Evolutionary conservation across 2,888 invertebrate genomes (phyloP), one percentile per base, ranked within the genome.

Genomic region (Trichacis sp.): DNA sequence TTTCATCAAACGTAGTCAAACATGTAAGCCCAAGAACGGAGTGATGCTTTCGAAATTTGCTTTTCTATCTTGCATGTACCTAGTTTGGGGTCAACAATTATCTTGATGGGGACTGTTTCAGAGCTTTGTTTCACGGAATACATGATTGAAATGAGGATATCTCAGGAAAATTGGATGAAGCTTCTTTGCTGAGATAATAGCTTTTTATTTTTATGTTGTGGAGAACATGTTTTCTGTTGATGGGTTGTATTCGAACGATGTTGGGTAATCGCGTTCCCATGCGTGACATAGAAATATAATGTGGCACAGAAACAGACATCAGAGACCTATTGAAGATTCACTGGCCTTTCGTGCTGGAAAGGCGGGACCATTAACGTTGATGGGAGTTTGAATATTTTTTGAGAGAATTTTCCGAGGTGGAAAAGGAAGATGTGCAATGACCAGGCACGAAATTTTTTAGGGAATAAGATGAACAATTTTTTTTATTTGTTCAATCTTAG

Each of bases 341-440:
- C 53, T 58, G 55, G 57, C 58, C 57, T 66, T 65, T 68, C 73
- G 71, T 65, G 69, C 64, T 64, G 67, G 64, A 70, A 71, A 68
- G 69, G 70, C 64, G 55, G 69, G 73, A 74, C 70, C 75, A 74
- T 78, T 76, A 73, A 40, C 52, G 65, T 53, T 70, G 68, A 73
- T 73, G 70, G 64, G 65, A 66, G 56, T 73, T 73, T 70, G 68
- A 71, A 64, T 66, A 71, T 69, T 71, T 73, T 54, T 52, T 24
- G 24, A 5, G 24, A 3, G 24, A 8, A 8, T 24, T 24, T 24
- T n/a, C n/a, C n/a, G n/a, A n/a, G n/a, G n/a, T n/a, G n/a, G n/a
- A n/a, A n/a, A n/a, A n/a, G n/a, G n/a, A n/a, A n/a, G n/a, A n/a
- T 9, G 30, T 9, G 30, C 30, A 9, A 29, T 29, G n/a, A n/a